These are phyloP conservation scores for Heterocephalus glaber DNA, from an alignment of 2,113 vertebrate species.

Conservation along the genomic window DNA sequence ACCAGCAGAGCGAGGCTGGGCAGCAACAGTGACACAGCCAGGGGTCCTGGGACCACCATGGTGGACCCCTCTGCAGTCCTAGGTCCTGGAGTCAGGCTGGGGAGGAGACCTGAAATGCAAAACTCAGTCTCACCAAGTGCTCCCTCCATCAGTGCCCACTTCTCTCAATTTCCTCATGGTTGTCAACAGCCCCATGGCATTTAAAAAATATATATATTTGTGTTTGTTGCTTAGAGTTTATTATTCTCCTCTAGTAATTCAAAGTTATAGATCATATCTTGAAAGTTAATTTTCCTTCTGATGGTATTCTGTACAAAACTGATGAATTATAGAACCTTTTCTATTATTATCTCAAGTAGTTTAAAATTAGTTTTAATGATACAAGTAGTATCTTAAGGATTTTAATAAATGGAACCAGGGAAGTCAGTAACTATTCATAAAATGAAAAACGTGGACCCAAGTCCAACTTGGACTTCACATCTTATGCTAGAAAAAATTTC, in stretches of 20 bases:
- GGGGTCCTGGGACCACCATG: conserved; percentile 91
- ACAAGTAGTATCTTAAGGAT: conserved; percentile 59
- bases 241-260: conserved; percentile 42
- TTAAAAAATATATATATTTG: conserved; percentile 16
- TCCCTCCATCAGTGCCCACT: neutral
- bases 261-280: conserved; percentile 72
- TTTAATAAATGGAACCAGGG: conserved; percentile 65
- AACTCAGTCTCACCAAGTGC: neutral
- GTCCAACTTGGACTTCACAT: neutral
- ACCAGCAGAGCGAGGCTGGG: conserved; percentile 88
- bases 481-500: conserved; percentile 49
- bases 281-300: conserved; percentile 76
- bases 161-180: rapidly evolving
- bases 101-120: conserved; percentile 88
- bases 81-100: conserved; percentile 88
- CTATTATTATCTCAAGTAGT: conserved; percentile 69
- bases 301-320: conserved; percentile 64
- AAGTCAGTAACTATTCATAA: conserved; percentile 2
- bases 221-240: conserved; percentile 56
- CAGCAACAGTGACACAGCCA: conserved; percentile 87
- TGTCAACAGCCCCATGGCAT: neutral
- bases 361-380: conserved; percentile 71
- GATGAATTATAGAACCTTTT: conserved; percentile 68
- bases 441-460: conserved; percentile 46
- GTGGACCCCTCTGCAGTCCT: conserved; percentile 87